A percentile compares a stretch with the other conserved stretches of the same genome.
Evolutionary conservation across 2,113 vertebrate genomes (phyloP).

Genomic region (Rutilus rutilus): DNA sequence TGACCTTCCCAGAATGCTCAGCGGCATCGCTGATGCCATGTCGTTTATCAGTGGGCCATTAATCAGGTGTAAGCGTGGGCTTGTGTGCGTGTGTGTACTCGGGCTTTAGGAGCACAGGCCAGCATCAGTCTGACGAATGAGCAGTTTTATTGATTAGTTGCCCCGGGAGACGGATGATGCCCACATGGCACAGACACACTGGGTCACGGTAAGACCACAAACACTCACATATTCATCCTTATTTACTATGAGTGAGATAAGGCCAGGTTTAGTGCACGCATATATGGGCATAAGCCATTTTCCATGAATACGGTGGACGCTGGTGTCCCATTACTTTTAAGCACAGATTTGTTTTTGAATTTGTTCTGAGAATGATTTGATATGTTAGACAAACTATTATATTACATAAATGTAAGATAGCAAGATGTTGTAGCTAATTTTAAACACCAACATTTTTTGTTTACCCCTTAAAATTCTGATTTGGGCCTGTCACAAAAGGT

Average conservation of each 20-base stretch:
- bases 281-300: not conserved
- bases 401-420: not conserved
- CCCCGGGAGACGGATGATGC: conserved; percentile 90
- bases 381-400: not conserved
- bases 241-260: not conserved
- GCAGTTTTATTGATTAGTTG: conserved; percentile 94
- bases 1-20: conserved; percentile 78
- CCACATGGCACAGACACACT: conserved; percentile 89
- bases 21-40: conserved; percentile 71
- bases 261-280: not conserved
- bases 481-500: not conserved
- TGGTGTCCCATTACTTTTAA: not conserved
- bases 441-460: not conserved
- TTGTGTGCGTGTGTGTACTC: conserved; percentile 28
- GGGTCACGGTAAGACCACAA: conserved; percentile 73
- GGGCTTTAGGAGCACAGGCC: conserved; percentile 69
- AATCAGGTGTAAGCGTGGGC: conserved; percentile 76
- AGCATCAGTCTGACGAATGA: conserved; percentile 88
- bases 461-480: not conserved
- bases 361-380: not conserved
- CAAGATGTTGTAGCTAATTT: not conserved
- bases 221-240: conserved; percentile 12
- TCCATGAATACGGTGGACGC: not conserved
- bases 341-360: not conserved
- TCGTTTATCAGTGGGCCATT: conserved; percentile 87